Conservation (phyloP, 2,113 vertebrate species). For the Ictidomys tridecemlineatus region DNA sequence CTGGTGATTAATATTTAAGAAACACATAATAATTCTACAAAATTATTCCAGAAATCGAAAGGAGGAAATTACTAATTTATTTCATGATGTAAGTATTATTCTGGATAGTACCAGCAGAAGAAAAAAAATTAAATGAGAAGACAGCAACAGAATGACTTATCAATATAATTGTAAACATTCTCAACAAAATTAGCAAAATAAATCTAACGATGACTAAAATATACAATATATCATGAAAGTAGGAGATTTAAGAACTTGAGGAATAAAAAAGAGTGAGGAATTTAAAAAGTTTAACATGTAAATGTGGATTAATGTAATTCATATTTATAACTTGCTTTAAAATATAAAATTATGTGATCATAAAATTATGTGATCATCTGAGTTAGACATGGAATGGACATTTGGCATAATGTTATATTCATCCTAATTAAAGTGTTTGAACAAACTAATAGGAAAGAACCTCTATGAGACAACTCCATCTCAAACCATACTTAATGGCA, state of each 20-base stretch:
- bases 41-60: neutral
- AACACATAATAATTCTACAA: neutral
- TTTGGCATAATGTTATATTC: no score
- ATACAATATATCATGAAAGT: neutral
- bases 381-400: no score
- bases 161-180: neutral
- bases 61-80: neutral
- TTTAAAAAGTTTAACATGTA: neutral
- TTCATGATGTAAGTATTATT: neutral
- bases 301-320: neutral
- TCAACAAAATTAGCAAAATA: neutral
- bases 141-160: neutral
- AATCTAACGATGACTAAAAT: neutral
- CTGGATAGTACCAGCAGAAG: neutral
- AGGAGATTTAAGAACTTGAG: no score
- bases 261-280: neutral
- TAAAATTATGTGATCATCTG: no score
- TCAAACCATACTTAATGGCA: no score
- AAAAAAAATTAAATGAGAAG: neutral
- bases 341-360: no score
- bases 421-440: no score
- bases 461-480: no score
- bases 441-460: no score
- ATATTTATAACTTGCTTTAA: no score
- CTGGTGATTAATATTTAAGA: neutral